Evolutionary conservation across 2,797 vertebrate genomes (phyloP), one percentile per base, ranked within the genome.

Genomic region (Schizopygopsis pylzovi): DNA sequence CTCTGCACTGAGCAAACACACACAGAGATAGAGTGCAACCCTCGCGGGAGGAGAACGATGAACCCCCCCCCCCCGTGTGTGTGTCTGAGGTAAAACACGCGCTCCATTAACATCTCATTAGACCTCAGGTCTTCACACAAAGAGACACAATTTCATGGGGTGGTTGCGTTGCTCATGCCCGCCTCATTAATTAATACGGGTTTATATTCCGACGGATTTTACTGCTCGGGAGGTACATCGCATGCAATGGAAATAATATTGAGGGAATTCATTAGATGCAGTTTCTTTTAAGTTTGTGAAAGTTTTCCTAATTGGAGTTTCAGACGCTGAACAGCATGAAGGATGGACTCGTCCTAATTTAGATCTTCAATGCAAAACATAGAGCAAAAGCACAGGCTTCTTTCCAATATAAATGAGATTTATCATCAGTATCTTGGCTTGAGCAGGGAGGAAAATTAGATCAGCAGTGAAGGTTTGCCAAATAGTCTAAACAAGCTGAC

Each of bases 1-100:
- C 70, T 81, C 78, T 89, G 45, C 88, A 87, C 85, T 82, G 70
- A 85, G 88, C 81, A 87, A 88, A 88, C 78, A 83, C 70, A 80
- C 71, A 88, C 77, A 61, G 39, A 59, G 75, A 76, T 73, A 77
- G 22, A 83, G 41, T 9, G 47, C 33, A 52, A 73, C 85, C 86
- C 76, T 61, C 41, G 4, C 59, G 15, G 59, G 88, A 89, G 77
- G 88, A 54, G 49, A 87, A 49, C 16, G 20, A 73, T 22, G 52
- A 76, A 85, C 43, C 16, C 45, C 70, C 16, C 45, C 70, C 71
- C 63, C n/a, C 3, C 63, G 16, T 37, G 73, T 22, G 65, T 56
- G 71, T 56, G 28, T 82, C 25, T 78, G 61, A 70, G 52, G 73
- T 71, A 72, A 86, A 67, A 61, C 85, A 86, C 54, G 43, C 43